A percentile compares a stretch with the other conserved stretches of the same genome.
These are phyloP conservation scores for Brachyalestes nurse DNA, from an alignment of 2,797 vertebrate genomes.

Conservation along the genomic window DNA sequence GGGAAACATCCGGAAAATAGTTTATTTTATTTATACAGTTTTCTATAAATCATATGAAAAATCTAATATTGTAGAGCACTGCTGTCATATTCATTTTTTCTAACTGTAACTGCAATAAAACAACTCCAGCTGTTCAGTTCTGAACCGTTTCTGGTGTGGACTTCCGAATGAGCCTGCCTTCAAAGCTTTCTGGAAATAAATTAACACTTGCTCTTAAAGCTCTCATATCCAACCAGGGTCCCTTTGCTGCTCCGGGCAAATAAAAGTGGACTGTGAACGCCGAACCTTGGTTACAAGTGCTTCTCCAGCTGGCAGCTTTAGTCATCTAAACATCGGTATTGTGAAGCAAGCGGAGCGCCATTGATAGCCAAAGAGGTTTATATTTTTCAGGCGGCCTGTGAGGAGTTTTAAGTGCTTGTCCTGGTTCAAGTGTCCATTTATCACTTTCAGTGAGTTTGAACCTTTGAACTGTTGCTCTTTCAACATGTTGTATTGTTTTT, in stretches of 20 bases:
- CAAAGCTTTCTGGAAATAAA: neutral
- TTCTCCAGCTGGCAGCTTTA: conserved; percentile 5
- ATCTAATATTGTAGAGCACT: no score
- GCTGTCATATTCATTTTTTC: no score
- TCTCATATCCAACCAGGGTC: neutral
- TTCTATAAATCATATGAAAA: no score
- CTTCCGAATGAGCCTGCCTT: neutral
- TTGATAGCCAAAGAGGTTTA: conserved; percentile 9
- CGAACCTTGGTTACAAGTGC: conserved; percentile 19
- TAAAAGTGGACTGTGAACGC: neutral
- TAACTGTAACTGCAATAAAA: no score
- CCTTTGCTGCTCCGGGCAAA: neutral
- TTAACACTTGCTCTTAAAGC: neutral
- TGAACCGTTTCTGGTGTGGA: no score
- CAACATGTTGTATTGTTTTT: neutral
- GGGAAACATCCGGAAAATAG: no score
- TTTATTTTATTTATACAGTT: no score
- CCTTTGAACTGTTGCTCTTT: neutral
- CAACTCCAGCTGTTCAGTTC: no score
- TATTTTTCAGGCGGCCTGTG: neutral
- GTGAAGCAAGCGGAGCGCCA: neutral
- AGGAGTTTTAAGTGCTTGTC: neutral
- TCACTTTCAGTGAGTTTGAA: neutral
- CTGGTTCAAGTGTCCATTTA: neutral
- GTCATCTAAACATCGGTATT: conserved; percentile 13